Conservation (phyloP, 2,113 vertebrate genomes). For the Merops nubicus region DNA sequence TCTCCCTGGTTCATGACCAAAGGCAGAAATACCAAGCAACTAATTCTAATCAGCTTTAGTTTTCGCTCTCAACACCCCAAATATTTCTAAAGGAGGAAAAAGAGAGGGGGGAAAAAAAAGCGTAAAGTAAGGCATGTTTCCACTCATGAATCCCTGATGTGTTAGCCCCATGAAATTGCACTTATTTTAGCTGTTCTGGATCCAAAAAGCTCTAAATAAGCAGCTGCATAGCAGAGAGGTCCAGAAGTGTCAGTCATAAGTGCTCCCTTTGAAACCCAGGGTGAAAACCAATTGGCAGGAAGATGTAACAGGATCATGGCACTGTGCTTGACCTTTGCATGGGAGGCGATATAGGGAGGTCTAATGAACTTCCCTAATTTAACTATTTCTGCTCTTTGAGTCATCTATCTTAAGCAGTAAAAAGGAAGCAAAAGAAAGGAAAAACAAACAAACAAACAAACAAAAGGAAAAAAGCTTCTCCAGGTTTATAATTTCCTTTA, state of each 20-base stretch:
- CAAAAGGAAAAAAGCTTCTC: not conserved
- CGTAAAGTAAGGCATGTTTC: not conserved
- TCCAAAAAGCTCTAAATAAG: conserved; percentile 71
- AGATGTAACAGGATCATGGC: conserved; percentile 71
- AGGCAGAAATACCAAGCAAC: not conserved
- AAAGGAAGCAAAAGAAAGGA: not conserved
- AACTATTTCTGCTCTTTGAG: conserved; percentile 58
- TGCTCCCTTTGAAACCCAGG: conserved; percentile 72
- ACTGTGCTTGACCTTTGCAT: conserved; percentile 69
- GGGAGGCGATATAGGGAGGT: conserved; percentile 26
- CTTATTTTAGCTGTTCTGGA: conserved; percentile 53
- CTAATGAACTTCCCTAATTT: conserved; percentile 66
- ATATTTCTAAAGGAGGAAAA: not conserved
- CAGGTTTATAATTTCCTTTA: not conserved
- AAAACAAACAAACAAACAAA: not conserved
- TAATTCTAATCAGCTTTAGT: not conserved
- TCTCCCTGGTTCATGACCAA: not conserved
- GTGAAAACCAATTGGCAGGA: conserved; percentile 74
- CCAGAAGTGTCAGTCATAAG: conserved; percentile 67
- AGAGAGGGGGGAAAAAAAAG: not conserved
- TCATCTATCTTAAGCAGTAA: not conserved
- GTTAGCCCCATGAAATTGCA: conserved; percentile 37
- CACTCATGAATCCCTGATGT: conserved; percentile 54
- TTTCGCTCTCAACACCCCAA: not conserved
- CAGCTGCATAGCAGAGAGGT: conserved; percentile 70